phyloP scores from a whole-genome alignment of 2,113 vertebrate species.

The Corythoichthys intestinalis region DNA sequence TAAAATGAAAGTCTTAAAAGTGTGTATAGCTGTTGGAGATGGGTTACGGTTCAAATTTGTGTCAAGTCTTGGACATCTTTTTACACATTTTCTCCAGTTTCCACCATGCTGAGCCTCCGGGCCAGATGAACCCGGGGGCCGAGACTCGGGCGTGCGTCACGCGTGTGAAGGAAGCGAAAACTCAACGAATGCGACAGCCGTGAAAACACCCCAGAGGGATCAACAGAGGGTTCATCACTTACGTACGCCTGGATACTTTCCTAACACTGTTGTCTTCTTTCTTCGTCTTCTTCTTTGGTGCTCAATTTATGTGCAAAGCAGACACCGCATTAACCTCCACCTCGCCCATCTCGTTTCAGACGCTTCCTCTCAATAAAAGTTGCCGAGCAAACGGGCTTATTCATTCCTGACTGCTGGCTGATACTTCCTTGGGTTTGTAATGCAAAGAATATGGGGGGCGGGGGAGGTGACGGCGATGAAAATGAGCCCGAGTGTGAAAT shows the following conservation, averaged over 20 bases:
- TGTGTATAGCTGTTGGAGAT: no score
- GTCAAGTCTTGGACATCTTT: neutral
- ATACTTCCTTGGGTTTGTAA: constrained; percentile 4
- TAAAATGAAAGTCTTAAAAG: no score
- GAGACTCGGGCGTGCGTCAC: neutral
- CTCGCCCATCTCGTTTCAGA: constrained; percentile 3
- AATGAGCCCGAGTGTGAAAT: constrained; percentile 7
- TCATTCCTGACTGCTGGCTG: neutral
- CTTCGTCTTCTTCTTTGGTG: constrained; percentile 1
- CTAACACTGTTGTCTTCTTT: neutral
- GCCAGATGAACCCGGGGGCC: neutral
- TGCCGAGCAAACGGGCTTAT: neutral
- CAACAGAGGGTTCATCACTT: neutral
- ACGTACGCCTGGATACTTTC: neutral
- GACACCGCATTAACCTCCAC: constrained; percentile 3
- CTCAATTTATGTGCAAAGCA: constrained; percentile 3
- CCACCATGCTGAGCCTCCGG: neutral
- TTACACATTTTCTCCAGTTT: neutral
- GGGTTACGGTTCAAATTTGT: neutral
- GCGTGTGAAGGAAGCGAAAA: constrained; percentile 1
- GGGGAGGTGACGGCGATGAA: neutral
- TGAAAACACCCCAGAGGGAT: constrained; percentile 4
- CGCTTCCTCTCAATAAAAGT: constrained; percentile 2
- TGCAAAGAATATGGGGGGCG: constrained; percentile 1
- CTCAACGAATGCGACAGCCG: constrained; percentile 2